Percentiles rank a stretch among this genome's conserved stretches.
phyloP scores from a whole-genome alignment of 2,113 vertebrate genomes.

The Irena cyanogastra region DNA sequence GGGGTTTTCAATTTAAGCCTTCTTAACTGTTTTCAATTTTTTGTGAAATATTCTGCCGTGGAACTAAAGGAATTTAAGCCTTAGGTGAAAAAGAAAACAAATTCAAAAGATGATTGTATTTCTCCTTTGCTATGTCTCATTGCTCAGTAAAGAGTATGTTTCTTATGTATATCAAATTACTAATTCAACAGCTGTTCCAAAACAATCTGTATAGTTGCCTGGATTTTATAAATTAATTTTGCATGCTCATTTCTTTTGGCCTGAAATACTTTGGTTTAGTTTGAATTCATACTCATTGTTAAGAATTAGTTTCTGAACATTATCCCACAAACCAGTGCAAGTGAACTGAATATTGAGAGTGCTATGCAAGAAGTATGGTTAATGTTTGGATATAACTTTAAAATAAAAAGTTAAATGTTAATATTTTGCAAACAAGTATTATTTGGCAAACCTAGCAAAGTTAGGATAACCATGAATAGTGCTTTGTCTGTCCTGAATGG shows the following conservation, averaged over 20 bases:
- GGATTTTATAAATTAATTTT: not conserved
- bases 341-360: not conserved
- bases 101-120: not conserved
- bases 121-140: not conserved
- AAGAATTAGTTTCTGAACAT: not conserved
- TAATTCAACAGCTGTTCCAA: not conserved
- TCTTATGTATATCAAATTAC: not conserved
- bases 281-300: not conserved
- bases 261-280: not conserved
- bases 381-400: not conserved
- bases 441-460: not conserved
- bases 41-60: not conserved
- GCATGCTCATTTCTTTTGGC: not conserved
- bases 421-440: not conserved
- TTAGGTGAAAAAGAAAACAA: not conserved
- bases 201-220: not conserved
- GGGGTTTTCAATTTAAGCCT: not conserved
- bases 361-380: not conserved
- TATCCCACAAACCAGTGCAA: not conserved
- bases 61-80: not conserved
- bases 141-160: not conserved
- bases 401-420: not conserved
- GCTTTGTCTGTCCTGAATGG: not conserved
- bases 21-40: not conserved
- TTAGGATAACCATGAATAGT: not conserved